phyloP scores from a whole-genome alignment of 2,888 invertebrate genomes.

The Blera fallax region DNA sequence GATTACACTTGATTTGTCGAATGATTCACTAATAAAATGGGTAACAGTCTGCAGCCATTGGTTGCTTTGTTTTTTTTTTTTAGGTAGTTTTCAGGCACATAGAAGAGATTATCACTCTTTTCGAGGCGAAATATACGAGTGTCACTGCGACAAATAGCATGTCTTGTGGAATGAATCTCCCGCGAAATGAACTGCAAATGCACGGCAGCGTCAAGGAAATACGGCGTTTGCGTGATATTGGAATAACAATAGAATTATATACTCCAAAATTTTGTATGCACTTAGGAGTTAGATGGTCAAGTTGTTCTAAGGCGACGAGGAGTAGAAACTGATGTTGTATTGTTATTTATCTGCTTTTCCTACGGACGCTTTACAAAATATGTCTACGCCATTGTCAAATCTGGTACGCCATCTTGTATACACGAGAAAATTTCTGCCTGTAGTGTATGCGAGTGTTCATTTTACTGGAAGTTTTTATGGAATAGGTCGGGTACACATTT shows the following conservation, averaged over 20 bases:
- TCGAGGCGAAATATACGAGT: neutral
- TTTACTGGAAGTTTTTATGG: neutral
- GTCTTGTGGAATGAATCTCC: constrained; percentile 9
- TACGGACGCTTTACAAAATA: constrained; percentile 29
- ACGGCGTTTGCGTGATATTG: neutral
- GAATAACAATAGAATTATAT: neutral
- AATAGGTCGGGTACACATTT: constrained; percentile 2
- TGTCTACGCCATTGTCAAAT: constrained; percentile 52
- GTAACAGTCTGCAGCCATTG: neutral
- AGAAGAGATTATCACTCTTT: constrained; percentile 3
- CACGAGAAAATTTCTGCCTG: neutral
- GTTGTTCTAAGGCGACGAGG: constrained; percentile 2
- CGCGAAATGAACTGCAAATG: constrained; percentile 22
- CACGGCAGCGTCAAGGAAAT: neutral
- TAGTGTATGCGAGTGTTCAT: constrained; percentile 9
- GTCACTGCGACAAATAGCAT: constrained; percentile 13
- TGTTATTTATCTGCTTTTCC: constrained; percentile 16
- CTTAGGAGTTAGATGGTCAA: neutral
- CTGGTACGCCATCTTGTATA: constrained; percentile 49
- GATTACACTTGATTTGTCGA: neutral
- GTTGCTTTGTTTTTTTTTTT: constrained; percentile 7
- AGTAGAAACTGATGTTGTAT: neutral
- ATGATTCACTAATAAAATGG: neutral
- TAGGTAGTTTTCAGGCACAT: neutral
- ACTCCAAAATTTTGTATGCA: neutral